Evolutionary conservation across 2,888 invertebrate species (phyloP).

Genomic region (Watsonalla cultraria): DNA sequence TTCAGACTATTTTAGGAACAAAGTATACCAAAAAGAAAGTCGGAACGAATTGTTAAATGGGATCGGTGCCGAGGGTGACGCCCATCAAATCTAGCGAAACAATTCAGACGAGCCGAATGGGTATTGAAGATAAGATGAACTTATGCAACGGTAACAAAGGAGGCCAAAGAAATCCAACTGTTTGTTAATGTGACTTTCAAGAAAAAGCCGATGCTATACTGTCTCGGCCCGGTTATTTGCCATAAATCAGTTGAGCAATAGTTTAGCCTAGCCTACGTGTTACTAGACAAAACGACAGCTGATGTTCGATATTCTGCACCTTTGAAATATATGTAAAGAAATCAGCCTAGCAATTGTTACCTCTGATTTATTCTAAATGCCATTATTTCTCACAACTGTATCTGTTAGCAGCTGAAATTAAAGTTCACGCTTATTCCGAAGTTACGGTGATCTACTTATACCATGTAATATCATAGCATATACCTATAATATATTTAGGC

Average conservation of each 20-base stretch:
- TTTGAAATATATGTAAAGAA: slow-evolving; percentile 37
- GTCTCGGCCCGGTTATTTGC: slow-evolving; percentile 35
- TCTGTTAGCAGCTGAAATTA: not conserved
- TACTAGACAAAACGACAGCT: slow-evolving; percentile 42
- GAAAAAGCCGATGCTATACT: slow-evolving; percentile 51
- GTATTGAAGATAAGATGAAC: slow-evolving; percentile 48
- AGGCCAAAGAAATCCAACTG: slow-evolving; percentile 64
- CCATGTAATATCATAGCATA: no score
- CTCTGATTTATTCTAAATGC: not conserved
- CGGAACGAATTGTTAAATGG: slow-evolving; percentile 71
- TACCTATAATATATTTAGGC: no score
- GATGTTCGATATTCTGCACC: slow-evolving; percentile 25
- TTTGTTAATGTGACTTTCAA: slow-evolving; percentile 55
- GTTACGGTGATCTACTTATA: no score
- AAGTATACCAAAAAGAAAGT: slow-evolving; percentile 55
- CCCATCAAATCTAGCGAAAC: slow-evolving; percentile 65
- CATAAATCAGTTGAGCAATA: slow-evolving; percentile 66
- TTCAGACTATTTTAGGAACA: slow-evolving; percentile 38
- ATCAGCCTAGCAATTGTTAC: slow-evolving; percentile 27
- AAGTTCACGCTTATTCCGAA: no score
- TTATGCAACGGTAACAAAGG: slow-evolving; percentile 72
- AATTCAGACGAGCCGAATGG: slow-evolving; percentile 54
- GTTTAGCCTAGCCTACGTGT: slow-evolving; percentile 29
- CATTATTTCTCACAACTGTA: not conserved
- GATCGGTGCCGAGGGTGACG: slow-evolving; percentile 61